phyloP scores from a whole-genome alignment of 2,888 invertebrate genomes.

The Liopterus haemorrhoidalis region DNA sequence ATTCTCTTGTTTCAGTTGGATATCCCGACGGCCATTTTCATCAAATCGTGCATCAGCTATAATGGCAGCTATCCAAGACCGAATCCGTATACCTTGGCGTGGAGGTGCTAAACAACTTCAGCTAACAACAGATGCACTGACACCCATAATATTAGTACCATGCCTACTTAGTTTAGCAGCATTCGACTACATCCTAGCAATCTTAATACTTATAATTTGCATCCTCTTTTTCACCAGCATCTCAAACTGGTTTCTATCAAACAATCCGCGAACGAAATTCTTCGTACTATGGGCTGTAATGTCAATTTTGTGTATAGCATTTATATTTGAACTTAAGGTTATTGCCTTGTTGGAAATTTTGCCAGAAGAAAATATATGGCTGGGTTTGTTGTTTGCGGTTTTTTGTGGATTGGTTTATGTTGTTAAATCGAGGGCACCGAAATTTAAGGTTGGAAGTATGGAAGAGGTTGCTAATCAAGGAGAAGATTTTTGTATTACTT shows the following conservation, averaged over 20 bases:
- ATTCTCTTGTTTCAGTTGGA: constrained; percentile 41
- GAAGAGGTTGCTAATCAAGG: constrained; percentile 36
- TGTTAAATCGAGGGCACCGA: constrained; percentile 36
- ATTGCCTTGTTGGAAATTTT: constrained; percentile 66
- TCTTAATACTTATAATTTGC: constrained; percentile 27
- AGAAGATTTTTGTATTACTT: constrained; percentile 52
- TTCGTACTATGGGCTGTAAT: constrained; percentile 70
- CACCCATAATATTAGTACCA: constrained; percentile 50
- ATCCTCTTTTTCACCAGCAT: constrained; percentile 17
- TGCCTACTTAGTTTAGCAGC: constrained; percentile 46
- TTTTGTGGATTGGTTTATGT: constrained; percentile 47
- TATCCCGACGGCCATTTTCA: constrained; percentile 41
- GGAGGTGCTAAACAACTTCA: constrained; percentile 55
- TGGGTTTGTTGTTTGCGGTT: constrained; percentile 49
- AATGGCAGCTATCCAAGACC: constrained; percentile 50
- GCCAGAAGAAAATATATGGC: constrained; percentile 56
- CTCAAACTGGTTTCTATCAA: constrained; percentile 13
- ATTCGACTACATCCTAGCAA: constrained; percentile 42
- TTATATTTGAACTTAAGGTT: constrained; percentile 66
- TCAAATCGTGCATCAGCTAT: constrained; percentile 40
- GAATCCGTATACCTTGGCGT: constrained; percentile 54
- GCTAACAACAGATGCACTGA: constrained; percentile 48
- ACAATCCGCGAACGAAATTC: constrained; percentile 57
- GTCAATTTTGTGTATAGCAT: constrained; percentile 58
- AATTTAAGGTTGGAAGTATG: constrained; percentile 32